Evolutionary conservation across 2,888 invertebrate species (phyloP).

Genomic region (Gibbula magus): DNA sequence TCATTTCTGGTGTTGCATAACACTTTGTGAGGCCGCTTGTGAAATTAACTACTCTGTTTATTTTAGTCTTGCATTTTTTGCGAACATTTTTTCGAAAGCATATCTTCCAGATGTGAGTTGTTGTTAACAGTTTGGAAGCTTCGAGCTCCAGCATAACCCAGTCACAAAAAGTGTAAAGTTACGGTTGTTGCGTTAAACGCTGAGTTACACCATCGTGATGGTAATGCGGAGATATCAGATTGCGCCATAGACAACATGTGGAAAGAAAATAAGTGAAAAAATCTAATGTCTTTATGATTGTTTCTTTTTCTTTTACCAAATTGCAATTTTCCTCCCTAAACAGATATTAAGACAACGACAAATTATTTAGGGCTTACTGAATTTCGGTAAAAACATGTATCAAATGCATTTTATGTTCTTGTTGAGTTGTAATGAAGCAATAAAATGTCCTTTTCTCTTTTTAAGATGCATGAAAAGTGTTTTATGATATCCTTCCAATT

Average conservation of each 20-base stretch:
- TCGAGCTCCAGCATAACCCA: neutral
- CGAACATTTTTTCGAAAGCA: neutral
- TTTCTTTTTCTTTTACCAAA: neutral
- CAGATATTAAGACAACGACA: neutral
- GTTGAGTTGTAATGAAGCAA: no score
- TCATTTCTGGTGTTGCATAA: neutral
- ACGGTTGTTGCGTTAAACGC: neutral
- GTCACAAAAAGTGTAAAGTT: neutral
- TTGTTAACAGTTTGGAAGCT: slow-evolving; percentile 4
- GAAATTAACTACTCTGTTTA: slow-evolving; percentile 20
- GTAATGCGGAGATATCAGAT: neutral
- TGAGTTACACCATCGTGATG: neutral
- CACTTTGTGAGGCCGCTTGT: neutral
- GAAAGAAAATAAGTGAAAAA: neutral
- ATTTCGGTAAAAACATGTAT: no score
- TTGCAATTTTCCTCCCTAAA: neutral
- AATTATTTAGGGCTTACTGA: no score
- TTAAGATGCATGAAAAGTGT: no score
- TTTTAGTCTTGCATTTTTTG: slow-evolving; percentile 7
- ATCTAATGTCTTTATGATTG: neutral
- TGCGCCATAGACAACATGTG: neutral
- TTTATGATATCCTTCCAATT: no score
- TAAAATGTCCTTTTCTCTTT: no score
- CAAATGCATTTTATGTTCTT: no score
- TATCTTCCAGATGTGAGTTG: slow-evolving; percentile 15